These are phyloP conservation scores for Cochlearius cochlearius DNA, from an alignment of 2,113 vertebrate genomes.

Conservation along the genomic window DNA sequence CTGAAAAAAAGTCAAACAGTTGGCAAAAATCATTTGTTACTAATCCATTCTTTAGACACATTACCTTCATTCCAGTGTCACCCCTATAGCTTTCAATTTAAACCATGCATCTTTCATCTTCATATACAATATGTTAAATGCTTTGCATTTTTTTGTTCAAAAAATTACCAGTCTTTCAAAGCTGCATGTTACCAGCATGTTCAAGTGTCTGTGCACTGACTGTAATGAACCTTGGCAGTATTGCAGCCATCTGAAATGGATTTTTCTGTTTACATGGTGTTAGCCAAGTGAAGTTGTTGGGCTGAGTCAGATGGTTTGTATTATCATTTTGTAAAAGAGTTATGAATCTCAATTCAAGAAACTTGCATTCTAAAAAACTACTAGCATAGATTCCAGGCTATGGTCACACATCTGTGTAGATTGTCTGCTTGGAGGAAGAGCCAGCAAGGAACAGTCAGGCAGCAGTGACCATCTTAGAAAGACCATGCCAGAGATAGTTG, in stretches of 20 bases:
- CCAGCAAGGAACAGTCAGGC: not conserved
- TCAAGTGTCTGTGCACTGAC: not conserved
- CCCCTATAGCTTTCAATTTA: not conserved
- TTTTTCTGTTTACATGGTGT: not conserved
- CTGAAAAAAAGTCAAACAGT: not conserved
- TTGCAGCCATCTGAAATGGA: not conserved
- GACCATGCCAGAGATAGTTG: not conserved
- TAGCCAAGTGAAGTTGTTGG: not conserved
- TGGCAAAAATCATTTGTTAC: not conserved
- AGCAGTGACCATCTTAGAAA: not conserved
- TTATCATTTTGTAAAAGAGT: not conserved
- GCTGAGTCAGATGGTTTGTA: not conserved
- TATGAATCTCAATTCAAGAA: not conserved
- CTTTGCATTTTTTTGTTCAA: not conserved
- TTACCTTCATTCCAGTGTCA: not conserved
- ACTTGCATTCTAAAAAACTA: not conserved
- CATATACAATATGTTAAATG: not conserved
- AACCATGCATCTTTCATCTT: not conserved
- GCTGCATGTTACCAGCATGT: not conserved
- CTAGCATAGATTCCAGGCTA: not conserved
- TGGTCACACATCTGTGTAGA: not conserved
- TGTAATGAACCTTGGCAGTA: not conserved
- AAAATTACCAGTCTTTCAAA: not conserved
- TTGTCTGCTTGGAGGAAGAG: not conserved
- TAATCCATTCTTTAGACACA: not conserved